phyloP scores from a whole-genome alignment of 2,113 vertebrate genomes.

The Ivindomyrus marchei region DNA sequence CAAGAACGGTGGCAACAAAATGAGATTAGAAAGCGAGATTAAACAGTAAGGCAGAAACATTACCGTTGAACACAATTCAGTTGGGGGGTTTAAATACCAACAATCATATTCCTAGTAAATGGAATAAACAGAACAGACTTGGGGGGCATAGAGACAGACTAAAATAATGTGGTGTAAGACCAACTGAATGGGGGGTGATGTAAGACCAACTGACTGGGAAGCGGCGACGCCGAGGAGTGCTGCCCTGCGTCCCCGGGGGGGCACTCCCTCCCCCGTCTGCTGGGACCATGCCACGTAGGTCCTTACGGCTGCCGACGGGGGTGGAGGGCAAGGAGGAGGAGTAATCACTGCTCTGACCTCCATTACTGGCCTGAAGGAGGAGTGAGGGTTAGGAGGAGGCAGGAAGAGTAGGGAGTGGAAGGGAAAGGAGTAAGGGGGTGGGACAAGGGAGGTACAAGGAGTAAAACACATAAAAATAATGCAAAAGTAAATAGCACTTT shows the following conservation, averaged over 20 bases:
- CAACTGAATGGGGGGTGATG: conserved; percentile 51
- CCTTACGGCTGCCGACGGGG: conserved; percentile 73
- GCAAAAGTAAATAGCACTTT: background rate
- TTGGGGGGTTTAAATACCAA: background rate
- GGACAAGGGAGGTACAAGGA: background rate
- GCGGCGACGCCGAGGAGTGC: conserved; percentile 71
- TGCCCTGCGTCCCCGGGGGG: conserved; percentile 73
- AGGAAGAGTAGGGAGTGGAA: background rate
- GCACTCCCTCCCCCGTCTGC: conserved; percentile 59
- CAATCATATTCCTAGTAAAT: background rate
- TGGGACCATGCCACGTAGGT: conserved; percentile 67
- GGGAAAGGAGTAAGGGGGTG: background rate
- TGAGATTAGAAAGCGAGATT: background rate
- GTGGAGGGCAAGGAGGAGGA: conserved; percentile 56
- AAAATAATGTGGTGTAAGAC: background rate
- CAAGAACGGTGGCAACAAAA: background rate
- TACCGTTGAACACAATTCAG: background rate
- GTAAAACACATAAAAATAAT: background rate
- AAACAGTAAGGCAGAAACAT: background rate
- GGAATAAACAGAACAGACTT: conserved; percentile 1
- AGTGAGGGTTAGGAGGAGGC: background rate
- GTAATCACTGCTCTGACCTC: conserved; percentile 61
- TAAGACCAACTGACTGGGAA: conserved; percentile 62
- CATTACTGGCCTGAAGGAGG: conserved; percentile 75
- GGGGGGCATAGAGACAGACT: background rate